Percentiles rank a stretch among this genome's conserved stretches.
Conservation (phyloP, 2,888 invertebrate genomes). For the Euplagia quadripunctaria region DNA sequence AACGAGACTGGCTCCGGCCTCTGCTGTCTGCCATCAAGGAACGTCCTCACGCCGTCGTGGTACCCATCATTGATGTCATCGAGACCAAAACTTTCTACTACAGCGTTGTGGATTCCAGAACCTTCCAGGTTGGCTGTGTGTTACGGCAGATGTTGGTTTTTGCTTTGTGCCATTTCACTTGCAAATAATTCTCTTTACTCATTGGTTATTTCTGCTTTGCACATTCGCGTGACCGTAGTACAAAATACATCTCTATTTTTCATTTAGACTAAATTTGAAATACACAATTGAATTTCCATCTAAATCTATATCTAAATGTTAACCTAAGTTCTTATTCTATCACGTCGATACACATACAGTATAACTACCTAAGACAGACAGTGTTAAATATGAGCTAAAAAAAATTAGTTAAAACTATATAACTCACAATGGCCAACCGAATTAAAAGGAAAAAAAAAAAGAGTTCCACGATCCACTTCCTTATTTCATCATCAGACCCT, state of each 20-base stretch:
- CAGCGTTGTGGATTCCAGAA: slow-evolving; percentile 86
- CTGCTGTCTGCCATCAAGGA: slow-evolving; percentile 92
- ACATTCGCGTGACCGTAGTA: not conserved
- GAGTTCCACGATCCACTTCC: too few relatives aligned
- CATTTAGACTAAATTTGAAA: not conserved
- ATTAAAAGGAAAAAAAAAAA: too few relatives aligned
- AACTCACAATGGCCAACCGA: too few relatives aligned
- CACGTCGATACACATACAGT: not conserved
- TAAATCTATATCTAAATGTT: not conserved
- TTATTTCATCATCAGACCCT: too few relatives aligned
- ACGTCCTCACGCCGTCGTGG: slow-evolving; percentile 92
- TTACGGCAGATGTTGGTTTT: slow-evolving; percentile 9
- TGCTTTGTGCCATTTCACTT: not conserved
- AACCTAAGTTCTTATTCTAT: not conserved
- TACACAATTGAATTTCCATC: not conserved
- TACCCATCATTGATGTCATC: slow-evolving; percentile 98
- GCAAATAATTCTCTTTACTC: not conserved
- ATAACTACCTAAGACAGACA: too few relatives aligned
- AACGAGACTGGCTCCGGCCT: slow-evolving; percentile 95
- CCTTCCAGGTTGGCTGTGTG: slow-evolving; percentile 74
- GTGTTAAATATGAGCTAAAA: too few relatives aligned
- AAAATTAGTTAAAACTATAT: too few relatives aligned
- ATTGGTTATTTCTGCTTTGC: slow-evolving; percentile 6
- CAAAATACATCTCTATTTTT: not conserved
- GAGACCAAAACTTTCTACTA: slow-evolving; percentile 93